Conservation (phyloP, 1,140 invertebrate genomes). For the Pissodes strobi region DNA sequence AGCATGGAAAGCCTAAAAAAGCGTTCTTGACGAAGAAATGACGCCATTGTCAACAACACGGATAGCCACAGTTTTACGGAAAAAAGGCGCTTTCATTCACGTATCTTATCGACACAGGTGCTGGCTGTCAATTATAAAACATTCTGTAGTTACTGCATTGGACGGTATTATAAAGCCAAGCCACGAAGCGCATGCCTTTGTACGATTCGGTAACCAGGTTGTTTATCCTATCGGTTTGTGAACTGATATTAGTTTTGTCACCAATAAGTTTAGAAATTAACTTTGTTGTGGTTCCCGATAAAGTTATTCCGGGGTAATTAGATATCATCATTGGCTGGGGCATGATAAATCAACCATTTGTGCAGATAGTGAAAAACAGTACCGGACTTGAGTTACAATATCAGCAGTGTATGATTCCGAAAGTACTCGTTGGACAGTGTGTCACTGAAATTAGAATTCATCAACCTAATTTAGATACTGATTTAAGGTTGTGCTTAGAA, state of each 20-base stretch:
- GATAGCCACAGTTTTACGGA: slow-evolving; percentile 14
- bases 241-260: too few relatives aligned
- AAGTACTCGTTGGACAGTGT: too few relatives aligned
- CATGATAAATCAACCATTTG: slow-evolving; percentile 10
- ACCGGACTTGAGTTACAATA: too few relatives aligned
- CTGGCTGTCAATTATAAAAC: slow-evolving; percentile 16
- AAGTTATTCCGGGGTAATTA: too few relatives aligned
- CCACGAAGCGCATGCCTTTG: too few relatives aligned
- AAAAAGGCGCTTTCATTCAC: too few relatives aligned
- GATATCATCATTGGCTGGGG: slow-evolving; percentile 29
- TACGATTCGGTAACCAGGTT: too few relatives aligned
- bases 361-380: too few relatives aligned
- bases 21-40: neutral
- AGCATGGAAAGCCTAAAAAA: slow-evolving; percentile 18
- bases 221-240: slow-evolving; percentile 24
- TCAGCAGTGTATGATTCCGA: too few relatives aligned
- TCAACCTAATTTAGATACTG: neutral
- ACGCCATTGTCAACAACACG: slow-evolving; percentile 4
- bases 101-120: slow-evolving; percentile 19
- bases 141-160: too few relatives aligned
- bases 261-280: slow-evolving; percentile 1
- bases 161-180: slow-evolving; percentile 3
- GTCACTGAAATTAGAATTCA: neutral
- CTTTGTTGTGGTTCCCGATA: slow-evolving; percentile 21
- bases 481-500: neutral